Evolutionary conservation across 2,888 invertebrate genomes (phyloP).

Genomic region (Ceraclea dissimilis): DNA sequence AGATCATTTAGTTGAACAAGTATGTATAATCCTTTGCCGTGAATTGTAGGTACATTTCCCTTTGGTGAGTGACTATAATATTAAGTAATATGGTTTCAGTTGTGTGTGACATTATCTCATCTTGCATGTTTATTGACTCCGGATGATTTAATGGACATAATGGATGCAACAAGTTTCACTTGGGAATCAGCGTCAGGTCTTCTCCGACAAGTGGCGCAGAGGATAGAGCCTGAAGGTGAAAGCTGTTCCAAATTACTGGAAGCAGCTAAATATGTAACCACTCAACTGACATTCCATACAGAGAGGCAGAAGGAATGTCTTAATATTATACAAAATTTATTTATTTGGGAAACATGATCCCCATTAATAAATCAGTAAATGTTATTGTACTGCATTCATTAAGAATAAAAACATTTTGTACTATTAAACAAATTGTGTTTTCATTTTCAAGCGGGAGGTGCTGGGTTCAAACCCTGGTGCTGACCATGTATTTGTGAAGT

Average conservation of each 20-base stretch:
- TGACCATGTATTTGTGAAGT: no score
- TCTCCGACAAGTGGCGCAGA: constrained; percentile 38
- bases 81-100: constrained; percentile 34
- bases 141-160: constrained; percentile 51
- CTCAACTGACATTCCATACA: constrained; percentile 35
- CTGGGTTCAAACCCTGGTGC: no score
- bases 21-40: constrained; percentile 29
- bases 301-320: constrained; percentile 38
- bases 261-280: constrained; percentile 44
- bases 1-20: constrained; percentile 79
- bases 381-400: no score
- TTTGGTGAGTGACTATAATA: no score
- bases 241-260: constrained; percentile 41
- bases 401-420: no score
- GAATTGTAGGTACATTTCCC: neutral
- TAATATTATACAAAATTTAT: constrained; percentile 43
- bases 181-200: constrained; percentile 39
- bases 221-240: constrained; percentile 39
- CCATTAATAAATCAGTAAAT: no score
- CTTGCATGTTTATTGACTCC: constrained; percentile 51
- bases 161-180: constrained; percentile 45
- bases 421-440: no score
- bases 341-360: constrained; percentile 27
- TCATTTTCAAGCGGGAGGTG: no score
- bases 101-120: constrained; percentile 69